Conservation (phyloP, 2,888 invertebrate genomes). For the Autographa pulchrina region DNA sequence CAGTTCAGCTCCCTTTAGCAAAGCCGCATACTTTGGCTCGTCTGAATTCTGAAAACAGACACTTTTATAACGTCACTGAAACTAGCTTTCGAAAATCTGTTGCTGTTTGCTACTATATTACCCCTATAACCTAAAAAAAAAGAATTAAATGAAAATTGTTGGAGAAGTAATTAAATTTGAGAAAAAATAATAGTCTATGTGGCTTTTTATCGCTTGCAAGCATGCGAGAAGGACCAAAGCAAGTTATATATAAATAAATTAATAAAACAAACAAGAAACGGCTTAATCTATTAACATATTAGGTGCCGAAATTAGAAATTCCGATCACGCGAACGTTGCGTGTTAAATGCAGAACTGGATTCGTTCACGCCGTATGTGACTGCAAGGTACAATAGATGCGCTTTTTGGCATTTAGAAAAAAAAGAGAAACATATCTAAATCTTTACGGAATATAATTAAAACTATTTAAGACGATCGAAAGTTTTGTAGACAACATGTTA, state of each 20-base stretch:
- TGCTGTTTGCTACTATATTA: too few relatives aligned
- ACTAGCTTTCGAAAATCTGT: too few relatives aligned
- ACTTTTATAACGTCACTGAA: not conserved
- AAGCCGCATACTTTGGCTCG: conserved; percentile 88
- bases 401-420: not conserved
- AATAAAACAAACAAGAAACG: not conserved
- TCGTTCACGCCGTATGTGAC: not conserved
- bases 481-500: too few relatives aligned
- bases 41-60: conserved; percentile 84
- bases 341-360: not conserved
- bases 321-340: too few relatives aligned
- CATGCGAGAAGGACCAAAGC: too few relatives aligned
- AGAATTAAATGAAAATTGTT: too few relatives aligned
- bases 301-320: not conserved
- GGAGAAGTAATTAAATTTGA: too few relatives aligned
- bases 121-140: too few relatives aligned
- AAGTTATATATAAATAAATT: not conserved
- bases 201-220: too few relatives aligned
- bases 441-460: not conserved
- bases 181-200: too few relatives aligned
- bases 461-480: not conserved
- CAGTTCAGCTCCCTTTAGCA: conserved; percentile 90
- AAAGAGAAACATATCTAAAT: too few relatives aligned
- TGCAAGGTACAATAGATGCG: not conserved
- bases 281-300: not conserved